These are phyloP conservation scores for Macaria liturata DNA, from an alignment of 2,888 invertebrate genomes.

Conservation along the genomic window DNA sequence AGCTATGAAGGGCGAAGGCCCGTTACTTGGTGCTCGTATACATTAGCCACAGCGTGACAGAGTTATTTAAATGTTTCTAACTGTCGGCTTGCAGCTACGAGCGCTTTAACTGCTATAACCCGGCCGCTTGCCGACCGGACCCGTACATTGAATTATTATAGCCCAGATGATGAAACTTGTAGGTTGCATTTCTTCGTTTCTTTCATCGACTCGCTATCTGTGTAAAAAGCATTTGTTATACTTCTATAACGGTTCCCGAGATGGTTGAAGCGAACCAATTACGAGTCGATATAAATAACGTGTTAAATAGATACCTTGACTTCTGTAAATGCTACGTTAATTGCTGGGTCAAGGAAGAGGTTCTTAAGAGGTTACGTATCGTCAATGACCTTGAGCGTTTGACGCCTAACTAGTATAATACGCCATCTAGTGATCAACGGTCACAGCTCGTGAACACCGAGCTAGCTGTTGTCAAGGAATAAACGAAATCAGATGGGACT, in stretches of 20 bases:
- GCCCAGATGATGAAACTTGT: conserved; percentile 29
- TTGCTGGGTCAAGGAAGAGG: conserved; percentile 50
- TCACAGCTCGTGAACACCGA: too few relatives aligned
- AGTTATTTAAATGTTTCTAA: conserved; percentile 74
- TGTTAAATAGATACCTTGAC: conserved; percentile 41
- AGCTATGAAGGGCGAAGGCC: conserved; percentile 68
- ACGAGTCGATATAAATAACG: conserved; percentile 40
- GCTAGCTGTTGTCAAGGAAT: too few relatives aligned
- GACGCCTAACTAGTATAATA: too few relatives aligned
- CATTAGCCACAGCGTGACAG: conserved; percentile 67
- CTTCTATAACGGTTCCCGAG: conserved; percentile 30
- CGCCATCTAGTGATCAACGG: too few relatives aligned
- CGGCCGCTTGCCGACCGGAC: conserved; percentile 49
- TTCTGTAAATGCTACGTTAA: conserved; percentile 39
- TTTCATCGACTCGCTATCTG: conserved; percentile 28
- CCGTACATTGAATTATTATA: conserved; percentile 34
- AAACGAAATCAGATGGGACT: too few relatives aligned
- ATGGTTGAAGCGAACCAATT: conserved; percentile 30
- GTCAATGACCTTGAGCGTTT: too few relatives aligned
- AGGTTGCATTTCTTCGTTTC: conserved; percentile 29
- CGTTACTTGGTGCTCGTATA: conserved; percentile 65
- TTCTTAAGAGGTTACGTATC: too few relatives aligned
- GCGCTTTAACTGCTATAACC: conserved; percentile 46
- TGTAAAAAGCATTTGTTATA: conserved; percentile 31
- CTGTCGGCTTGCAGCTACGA: conserved; percentile 57